Conservation (phyloP, 2,888 invertebrate genomes). For the Apamea monoglypha region DNA sequence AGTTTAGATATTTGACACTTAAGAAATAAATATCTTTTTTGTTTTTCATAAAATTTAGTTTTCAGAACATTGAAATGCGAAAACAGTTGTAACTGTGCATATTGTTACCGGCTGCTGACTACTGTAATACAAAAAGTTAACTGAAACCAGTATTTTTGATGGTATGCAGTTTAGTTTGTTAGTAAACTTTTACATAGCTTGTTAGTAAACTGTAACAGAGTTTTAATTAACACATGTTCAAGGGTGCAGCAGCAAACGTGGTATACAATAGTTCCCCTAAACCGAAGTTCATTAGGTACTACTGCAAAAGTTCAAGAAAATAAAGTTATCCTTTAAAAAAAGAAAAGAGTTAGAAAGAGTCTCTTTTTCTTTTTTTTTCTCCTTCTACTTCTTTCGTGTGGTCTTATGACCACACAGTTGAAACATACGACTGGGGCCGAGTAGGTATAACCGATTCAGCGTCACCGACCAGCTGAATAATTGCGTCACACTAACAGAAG, state of each 20-base stretch:
- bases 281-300: too few species aligned
- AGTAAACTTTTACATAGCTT: too few species aligned
- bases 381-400: too few species aligned
- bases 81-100: neutral
- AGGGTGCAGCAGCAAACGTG: neutral
- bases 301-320: neutral
- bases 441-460: too few species aligned
- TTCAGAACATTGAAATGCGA: conserved; percentile 6
- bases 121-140: neutral
- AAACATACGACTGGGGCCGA: neutral
- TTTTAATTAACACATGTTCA: neutral
- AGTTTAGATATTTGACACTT: conserved; percentile 16
- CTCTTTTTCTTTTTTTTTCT: too few species aligned
- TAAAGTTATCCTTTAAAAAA: neutral
- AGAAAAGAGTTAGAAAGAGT: too few species aligned
- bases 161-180: too few species aligned
- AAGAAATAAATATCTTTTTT: neutral
- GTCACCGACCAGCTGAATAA: neutral
- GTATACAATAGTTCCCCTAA: neutral
- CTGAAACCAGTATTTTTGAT: neutral
- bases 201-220: neutral
- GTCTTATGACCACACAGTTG: too few species aligned
- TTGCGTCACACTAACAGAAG: too few species aligned
- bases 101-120: too few species aligned
- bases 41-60: neutral